Conservation (phyloP, 1,140 invertebrate genomes). For the Bombus haemorrhoidalis region DNA sequence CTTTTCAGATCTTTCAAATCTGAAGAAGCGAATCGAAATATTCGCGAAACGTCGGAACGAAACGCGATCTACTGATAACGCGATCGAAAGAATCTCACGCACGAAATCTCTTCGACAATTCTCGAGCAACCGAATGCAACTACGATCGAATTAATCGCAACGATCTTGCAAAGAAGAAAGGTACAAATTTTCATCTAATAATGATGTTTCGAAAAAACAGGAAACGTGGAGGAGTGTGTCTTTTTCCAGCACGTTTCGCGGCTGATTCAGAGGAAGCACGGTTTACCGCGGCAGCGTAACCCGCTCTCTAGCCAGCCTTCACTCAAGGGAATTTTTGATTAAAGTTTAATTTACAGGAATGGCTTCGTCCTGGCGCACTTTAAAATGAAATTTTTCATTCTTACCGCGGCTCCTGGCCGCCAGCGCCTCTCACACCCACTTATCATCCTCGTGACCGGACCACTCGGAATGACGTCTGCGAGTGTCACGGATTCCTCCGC, state of each 20-base stretch:
- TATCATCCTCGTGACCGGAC: slow-evolving; percentile 28
- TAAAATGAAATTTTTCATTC: slow-evolving; percentile 68
- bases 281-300: slow-evolving; percentile 57
- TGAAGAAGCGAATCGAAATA: no score
- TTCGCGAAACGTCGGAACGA: no score
- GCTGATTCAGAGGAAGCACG: slow-evolving; percentile 38
- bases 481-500: slow-evolving; percentile 45
- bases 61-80: no score
- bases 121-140: background rate
- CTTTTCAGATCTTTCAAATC: background rate
- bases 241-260: background rate
- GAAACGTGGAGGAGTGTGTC: background rate
- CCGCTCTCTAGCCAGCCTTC: slow-evolving; percentile 39
- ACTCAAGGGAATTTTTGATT: slow-evolving; percentile 64
- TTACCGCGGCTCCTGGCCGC: background rate
- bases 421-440: slow-evolving; percentile 17
- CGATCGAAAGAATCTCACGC: background rate
- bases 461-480: slow-evolving; percentile 38
- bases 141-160: background rate
- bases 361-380: slow-evolving; percentile 53
- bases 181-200: slow-evolving; percentile 22
- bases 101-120: background rate
- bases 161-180: no score
- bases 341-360: slow-evolving; percentile 68
- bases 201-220: background rate